These are phyloP conservation scores for Epinephelus moara DNA, from an alignment of 2,113 vertebrate species.

Conservation along the genomic window DNA sequence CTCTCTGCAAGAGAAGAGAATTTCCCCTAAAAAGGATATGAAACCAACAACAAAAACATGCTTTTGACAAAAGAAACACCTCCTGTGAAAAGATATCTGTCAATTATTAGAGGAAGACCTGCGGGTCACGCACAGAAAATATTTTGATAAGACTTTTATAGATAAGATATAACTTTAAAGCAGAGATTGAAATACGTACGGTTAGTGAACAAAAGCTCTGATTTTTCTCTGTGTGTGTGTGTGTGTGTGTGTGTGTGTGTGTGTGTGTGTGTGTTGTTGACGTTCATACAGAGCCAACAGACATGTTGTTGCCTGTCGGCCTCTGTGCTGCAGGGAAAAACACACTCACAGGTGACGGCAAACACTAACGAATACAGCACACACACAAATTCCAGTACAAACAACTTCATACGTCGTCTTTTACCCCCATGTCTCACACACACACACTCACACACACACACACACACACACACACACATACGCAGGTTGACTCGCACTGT, in stretches of 20 bases:
- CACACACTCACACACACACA: slow-evolving; percentile 10
- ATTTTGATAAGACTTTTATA: no score
- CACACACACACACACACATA: slow-evolving; percentile 41
- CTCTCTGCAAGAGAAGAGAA: background rate
- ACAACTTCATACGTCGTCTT: background rate
- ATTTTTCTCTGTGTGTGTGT: slow-evolving; percentile 1
- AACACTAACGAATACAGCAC: slow-evolving; percentile 6
- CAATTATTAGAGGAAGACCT: no score
- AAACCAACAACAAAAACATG: background rate
- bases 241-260: slow-evolving; percentile 16
- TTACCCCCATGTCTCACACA: slow-evolving; percentile 28
- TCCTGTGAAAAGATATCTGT: no score
- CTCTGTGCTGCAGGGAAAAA: slow-evolving; percentile 45
- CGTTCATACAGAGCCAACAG: slow-evolving; percentile 22
- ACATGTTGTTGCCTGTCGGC: slow-evolving; percentile 62
- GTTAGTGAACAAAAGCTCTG: background rate
- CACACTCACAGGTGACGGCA: slow-evolving; percentile 37
- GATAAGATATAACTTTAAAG: no score
- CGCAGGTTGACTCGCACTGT: slow-evolving; percentile 28
- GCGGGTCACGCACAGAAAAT: no score
- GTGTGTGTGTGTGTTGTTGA: slow-evolving; percentile 39
- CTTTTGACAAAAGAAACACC: no score
- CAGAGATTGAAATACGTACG: no score
- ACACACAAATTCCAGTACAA: background rate
- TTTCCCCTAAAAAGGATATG: background rate